Base-by-base conservation (phyloP, 1,140 invertebrate genomes). In the Drosophila fuyamai region DNA sequence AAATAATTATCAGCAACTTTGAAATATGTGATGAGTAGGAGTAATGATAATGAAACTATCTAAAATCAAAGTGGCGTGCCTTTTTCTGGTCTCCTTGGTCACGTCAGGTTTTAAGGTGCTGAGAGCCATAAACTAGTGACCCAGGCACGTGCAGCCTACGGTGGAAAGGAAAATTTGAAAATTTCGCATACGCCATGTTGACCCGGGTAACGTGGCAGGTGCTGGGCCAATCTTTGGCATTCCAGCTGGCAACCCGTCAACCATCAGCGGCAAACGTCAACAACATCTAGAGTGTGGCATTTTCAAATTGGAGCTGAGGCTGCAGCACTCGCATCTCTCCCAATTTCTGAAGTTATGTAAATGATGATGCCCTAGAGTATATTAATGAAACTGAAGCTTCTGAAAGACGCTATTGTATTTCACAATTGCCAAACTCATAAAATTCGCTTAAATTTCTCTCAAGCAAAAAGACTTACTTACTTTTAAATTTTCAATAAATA, bases 161-260 rank as follows among this genome's bases (percentile, higher is more conserved):
- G 7, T 53, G 61, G 56, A 8, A 48, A 50, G 53, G 23, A 23
- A 46, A 62, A 44, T 63, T 47, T 51, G 58, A 29, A 55, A 61
- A 59, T 81, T 54, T 63, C 43, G 57, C 65, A 70, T 76, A 57
- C 67, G 81, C 54, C 53, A 44, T 63, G 76, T 46, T 75, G 80
- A 72, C 81, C 67, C 48, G 48, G 46, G 12, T 63, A 48, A 74
- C 68, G 47, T 71, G 68, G 57, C 75, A 81, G 74, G 75, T 79
- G 78, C 44, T 70, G 70, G 76, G 75, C 60, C 68, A 86, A 79
- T 79, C 75, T 55, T 82, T 65, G 61, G 58, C 13, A 66, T 70
- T 61, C 54, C 73, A 51, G 35, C 40, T 38, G 44, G 44, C 73
- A 54, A 13, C 29, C 48, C 62, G 51, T 18, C 43, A 51, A 32